Conservation (phyloP, 2,113 vertebrate genomes). For the Hiodon tergisus region DNA sequence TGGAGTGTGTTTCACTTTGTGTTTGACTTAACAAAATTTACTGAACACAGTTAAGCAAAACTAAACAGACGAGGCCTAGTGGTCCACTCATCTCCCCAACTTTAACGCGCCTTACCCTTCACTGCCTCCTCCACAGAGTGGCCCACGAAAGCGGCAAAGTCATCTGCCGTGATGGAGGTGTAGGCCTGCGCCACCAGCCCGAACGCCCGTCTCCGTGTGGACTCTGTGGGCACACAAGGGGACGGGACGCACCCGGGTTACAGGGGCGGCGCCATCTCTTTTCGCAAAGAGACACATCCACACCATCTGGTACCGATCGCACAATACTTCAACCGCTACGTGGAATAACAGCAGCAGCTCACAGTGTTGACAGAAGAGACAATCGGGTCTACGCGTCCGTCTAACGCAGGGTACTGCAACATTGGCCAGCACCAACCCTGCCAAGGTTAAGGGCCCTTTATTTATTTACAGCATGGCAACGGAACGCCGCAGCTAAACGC, state of each 20-base stretch:
- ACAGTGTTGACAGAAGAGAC: too few relatives aligned
- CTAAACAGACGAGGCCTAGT: not conserved
- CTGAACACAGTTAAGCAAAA: not conserved
- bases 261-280: not conserved
- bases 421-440: not conserved
- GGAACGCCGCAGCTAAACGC: conserved; percentile 27
- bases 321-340: not conserved
- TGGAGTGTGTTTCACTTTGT: too few relatives aligned
- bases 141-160: conserved; percentile 90
- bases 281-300: not conserved
- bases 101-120: conserved; percentile 66
- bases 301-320: conserved; percentile 10
- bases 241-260: not conserved
- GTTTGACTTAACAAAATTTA: too few relatives aligned
- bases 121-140: conserved; percentile 93
- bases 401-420: not conserved
- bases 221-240: conserved; percentile 60
- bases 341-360: too few relatives aligned
- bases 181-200: conserved; percentile 90
- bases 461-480: conserved; percentile 53
- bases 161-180: conserved; percentile 86
- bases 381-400: too few relatives aligned
- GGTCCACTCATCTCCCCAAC: too few relatives aligned
- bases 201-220: conserved; percentile 80
- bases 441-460: conserved; percentile 33